Base-by-base conservation (phyloP, 2,888 invertebrate genomes). In the Sphaerophoria taeniata region DNA sequence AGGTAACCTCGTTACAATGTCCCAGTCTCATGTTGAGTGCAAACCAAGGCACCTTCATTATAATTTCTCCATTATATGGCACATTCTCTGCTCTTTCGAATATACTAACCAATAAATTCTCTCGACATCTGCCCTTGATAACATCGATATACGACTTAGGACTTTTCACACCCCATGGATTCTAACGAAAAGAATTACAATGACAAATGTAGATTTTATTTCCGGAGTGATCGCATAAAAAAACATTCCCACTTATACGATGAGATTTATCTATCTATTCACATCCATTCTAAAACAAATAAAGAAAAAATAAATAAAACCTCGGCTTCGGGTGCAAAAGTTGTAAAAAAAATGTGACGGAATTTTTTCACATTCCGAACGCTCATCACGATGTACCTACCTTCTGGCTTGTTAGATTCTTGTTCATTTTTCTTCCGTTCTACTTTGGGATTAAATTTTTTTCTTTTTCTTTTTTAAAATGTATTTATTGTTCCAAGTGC, bases 151-250 rank as follows among this genome's bases (percentile, higher is more conserved):
- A 65, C 45, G 53, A 72, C 43, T 73, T 63, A 65, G 51, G 53
- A 72, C 43, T 73, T 63, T 78, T 73, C 82, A 73, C 69, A 72
- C 77, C 47, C 55, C 51, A 34, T 56, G 61, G 43, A 60, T 33
- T 43, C 69, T 58, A 67, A 60, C 16, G 36, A 58, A 56, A 53
- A 58, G 63, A 70, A 84, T 84, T 79, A 79, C 84, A 80, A 80
- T 84, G 84, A 84, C 80, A 84, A 84, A 84, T 80, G 80, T 75
- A 71, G 79, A 84, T 71, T 84, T 84, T 84, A 84, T 80, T 84
- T 84, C 84, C 80, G 75, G 65, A 79, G 71, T 75, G 72, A 80
- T 79, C 71, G 71, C 80, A 79, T n/a, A n/a, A n/a, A 75, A 84
- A 78, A 33, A 70, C 69, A 70, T 70, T 49, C 58, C 65, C 70